Evolutionary conservation across 2,113 vertebrate species (phyloP), one percentile per base, ranked within the genome.

Genomic region (Cromileptes altivelis): DNA sequence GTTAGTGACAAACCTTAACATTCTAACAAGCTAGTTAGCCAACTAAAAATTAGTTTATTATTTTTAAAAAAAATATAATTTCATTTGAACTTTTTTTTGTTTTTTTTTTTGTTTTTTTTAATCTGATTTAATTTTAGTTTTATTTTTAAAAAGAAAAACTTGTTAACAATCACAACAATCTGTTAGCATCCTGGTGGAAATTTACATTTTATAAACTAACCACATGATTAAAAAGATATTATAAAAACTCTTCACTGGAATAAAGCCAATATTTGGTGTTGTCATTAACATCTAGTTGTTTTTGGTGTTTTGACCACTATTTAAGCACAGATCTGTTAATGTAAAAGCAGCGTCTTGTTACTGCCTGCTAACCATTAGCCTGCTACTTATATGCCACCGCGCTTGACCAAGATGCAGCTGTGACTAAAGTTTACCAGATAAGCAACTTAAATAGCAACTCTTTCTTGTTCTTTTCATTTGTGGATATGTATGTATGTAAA

Each of bases 361-460:
- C 58, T 50, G 21, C 45, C 30, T 68, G 79, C 87, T 91, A 82
- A 72, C 67, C 2, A 25, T 86, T 78, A 85, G 72, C 80, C 40
- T 2, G 37, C n/a, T 25, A 63, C 65, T 74, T 74, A 70, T 25
- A n/a, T 30, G 4, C 25, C 45, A 3, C 11, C 7, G 6, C 19
- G 37, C 65, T 85, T 60, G 0, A 33, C n/a, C 30, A 52, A 64
- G 62, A 49, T 5, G 58, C 84, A 78, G 74, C 85, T 83, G 65
- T 72, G 75, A 85, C 75, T 81, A 1, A 86, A 62, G 85, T 91
- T 90, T 78, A 89, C 81, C 53, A 60, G 76, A 78, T 23, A 53
- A 69, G 75, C 70, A 73, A 76, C 75, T 62, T 27, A 80, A 83
- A 88, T 71, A 52, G 69, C 75, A 86, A 25, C 49, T 75, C 19